Percentiles rank a stretch among this genome's conserved stretches.
These are phyloP conservation scores for Popillia japonica DNA, from an alignment of 1,140 invertebrate species.

Conservation along the genomic window DNA sequence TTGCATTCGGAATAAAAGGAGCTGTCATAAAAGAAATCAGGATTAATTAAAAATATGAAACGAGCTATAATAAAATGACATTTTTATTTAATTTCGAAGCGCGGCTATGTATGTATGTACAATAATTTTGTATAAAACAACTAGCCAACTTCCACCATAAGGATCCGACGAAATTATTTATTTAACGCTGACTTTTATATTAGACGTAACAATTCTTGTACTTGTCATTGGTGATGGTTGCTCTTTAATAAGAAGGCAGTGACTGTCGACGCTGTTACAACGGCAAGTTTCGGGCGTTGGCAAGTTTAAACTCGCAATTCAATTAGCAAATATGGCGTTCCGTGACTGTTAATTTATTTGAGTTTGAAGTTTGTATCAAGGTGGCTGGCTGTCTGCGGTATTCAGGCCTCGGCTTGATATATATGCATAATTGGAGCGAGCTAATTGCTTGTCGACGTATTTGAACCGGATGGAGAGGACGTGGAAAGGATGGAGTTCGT, in stretches of 20 bases:
- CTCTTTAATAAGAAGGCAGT: not conserved
- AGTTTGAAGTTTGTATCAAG: conserved; percentile 32
- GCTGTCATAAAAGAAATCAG: no score
- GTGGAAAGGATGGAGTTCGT: not conserved
- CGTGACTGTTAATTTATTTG: conserved; percentile 35
- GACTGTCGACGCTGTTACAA: not conserved
- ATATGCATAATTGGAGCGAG: conserved; percentile 6
- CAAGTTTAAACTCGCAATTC: conserved; percentile 30
- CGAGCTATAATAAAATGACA: no score
- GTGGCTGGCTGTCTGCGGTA: conserved; percentile 16
- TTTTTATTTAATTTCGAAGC: no score
- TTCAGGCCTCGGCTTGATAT: conserved; percentile 12
- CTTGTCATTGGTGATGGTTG: not conserved
- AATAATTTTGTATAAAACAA: no score
- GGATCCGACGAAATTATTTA: no score
- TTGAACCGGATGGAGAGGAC: not conserved
- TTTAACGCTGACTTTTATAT: no score
- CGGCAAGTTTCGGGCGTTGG: not conserved
- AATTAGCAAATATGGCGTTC: conserved; percentile 32
- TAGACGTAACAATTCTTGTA: not conserved
- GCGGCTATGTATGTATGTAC: no score
- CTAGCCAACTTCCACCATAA: no score
- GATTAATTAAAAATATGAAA: no score
- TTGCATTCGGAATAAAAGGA: no score
- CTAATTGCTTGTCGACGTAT: conserved; percentile 23